phyloP scores from a whole-genome alignment of 2,113 vertebrate genomes.

The Danio rerio region GRCz12tu NC_133184.1:18452501-18453000 shows the following conservation, averaged over 20 bases:
- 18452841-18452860: background rate
- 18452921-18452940: background rate
- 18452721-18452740: background rate
- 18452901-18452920: background rate
- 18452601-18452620: too few species aligned
- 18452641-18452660: too few species aligned
- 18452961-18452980: background rate
- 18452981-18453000: background rate
- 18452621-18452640: too few species aligned
- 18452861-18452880: background rate
- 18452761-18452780: background rate
- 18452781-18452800: background rate
- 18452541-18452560: too few species aligned
- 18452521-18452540: too few species aligned
- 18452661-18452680: too few species aligned
- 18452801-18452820: background rate
- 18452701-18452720: too few species aligned
- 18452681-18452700: too few species aligned
- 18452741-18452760: background rate
- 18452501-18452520: too few species aligned
- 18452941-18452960: slow-evolving; percentile 7
- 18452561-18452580: too few species aligned
- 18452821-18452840: background rate
- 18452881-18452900: background rate
- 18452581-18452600: too few species aligned